A percentile compares a stretch with the other conserved stretches of the same genome.
Evolutionary conservation across 2,113 vertebrate genomes (phyloP).

Genomic region (Nannobrachium achirus): DNA sequence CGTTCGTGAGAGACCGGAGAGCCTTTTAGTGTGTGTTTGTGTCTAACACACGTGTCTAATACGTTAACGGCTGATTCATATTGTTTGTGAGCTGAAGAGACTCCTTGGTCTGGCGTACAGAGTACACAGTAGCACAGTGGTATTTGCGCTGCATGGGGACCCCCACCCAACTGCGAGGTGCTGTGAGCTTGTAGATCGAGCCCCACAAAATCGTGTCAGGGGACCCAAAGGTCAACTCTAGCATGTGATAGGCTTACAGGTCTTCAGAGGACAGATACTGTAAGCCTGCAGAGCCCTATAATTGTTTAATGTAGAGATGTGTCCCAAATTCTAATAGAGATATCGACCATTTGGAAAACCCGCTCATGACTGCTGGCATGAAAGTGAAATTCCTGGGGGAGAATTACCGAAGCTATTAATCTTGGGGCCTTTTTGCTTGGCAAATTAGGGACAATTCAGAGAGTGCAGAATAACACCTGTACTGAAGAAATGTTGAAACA

Average conservation of each 20-base stretch:
- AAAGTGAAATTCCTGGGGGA: background rate
- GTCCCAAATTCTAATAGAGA: background rate
- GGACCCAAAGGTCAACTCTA: no score
- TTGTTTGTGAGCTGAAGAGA: background rate
- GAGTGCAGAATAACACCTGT: no score
- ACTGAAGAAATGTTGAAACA: no score
- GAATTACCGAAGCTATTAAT: background rate
- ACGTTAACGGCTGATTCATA: background rate
- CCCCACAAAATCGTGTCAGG: no score
- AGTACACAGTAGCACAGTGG: no score
- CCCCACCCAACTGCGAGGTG: no score
- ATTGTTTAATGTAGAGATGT: conserved; percentile 37
- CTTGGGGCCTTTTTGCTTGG: background rate
- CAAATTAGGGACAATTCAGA: conserved; percentile 43
- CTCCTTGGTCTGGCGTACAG: background rate
- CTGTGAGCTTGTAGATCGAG: no score
- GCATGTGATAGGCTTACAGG: background rate
- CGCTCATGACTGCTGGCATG: background rate
- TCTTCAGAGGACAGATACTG: conserved; percentile 7
- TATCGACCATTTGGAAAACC: no score
- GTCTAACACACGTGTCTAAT: background rate
- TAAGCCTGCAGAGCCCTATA: conserved; percentile 21
- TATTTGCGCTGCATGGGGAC: no score
- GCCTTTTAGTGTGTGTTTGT: background rate
- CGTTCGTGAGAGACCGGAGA: conserved; percentile 14